Evolutionary conservation across 2,797 vertebrate genomes (phyloP).

Genomic region (Melanotaenia trifasciata): DNA sequence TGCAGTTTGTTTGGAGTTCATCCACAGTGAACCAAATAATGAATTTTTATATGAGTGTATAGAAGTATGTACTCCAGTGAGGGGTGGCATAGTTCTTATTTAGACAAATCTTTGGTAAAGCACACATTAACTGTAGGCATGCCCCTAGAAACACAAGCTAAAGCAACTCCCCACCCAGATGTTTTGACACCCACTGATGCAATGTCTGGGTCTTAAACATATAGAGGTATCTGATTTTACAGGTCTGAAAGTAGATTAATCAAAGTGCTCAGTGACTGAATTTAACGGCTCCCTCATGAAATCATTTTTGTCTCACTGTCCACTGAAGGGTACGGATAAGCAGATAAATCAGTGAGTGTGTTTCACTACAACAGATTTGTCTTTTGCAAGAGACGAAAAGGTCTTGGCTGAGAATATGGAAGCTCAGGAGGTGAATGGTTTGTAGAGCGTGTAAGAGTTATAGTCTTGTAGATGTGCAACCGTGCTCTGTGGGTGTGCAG

Average conservation of each 20-base stretch:
- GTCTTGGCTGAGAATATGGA: conserved; percentile 38
- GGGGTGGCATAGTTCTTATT: conserved; percentile 67
- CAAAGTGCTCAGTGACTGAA: conserved; percentile 33
- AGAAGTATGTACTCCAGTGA: conserved; percentile 78
- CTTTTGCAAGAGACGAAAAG: conserved; percentile 55
- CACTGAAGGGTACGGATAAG: conserved; percentile 39
- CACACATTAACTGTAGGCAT: conserved; percentile 75
- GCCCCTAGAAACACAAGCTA: conserved; percentile 27
- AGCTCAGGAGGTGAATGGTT: conserved; percentile 66
- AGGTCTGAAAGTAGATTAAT: conserved; percentile 46
- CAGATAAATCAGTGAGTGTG: conserved; percentile 44
- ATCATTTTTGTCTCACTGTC: conserved; percentile 17
- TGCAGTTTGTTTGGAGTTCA: conserved; percentile 16
- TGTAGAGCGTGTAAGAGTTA: conserved; percentile 65
- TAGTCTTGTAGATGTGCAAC: conserved; percentile 62
- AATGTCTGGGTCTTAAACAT: conserved; percentile 30
- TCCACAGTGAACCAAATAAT: conserved; percentile 29
- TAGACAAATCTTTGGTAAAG: conserved; percentile 53
- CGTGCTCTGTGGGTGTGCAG: conserved; percentile 53
- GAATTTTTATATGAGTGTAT: conserved; percentile 64
- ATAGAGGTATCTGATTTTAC: conserved; percentile 47
- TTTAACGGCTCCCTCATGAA: conserved; percentile 38
- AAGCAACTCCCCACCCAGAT: conserved; percentile 39
- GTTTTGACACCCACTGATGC: conserved; percentile 42
- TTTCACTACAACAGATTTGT: conserved; percentile 56